These are phyloP conservation scores for Cherax destructor DNA, from an alignment of 1,140 invertebrate species.

Conservation along the genomic window DNA sequence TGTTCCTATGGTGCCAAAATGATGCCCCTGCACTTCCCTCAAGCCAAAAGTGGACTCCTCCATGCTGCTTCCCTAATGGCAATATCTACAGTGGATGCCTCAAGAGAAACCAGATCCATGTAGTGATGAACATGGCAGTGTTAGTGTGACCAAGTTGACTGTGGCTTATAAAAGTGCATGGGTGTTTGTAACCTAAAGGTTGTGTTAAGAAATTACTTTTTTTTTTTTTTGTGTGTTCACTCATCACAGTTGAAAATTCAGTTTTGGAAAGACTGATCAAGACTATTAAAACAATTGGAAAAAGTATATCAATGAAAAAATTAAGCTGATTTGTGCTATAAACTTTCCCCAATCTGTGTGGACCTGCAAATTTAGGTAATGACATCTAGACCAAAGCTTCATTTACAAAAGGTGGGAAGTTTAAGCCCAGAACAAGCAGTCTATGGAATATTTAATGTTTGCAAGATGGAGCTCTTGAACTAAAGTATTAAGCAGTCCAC, in stretches of 20 bases:
- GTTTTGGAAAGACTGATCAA: background rate
- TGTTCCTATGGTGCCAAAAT: slow-evolving; percentile 63
- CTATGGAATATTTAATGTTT: background rate
- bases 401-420: slow-evolving; percentile 64
- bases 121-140: slow-evolving; percentile 22
- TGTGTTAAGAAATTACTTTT: background rate
- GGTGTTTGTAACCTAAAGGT: slow-evolving; percentile 7
- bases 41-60: slow-evolving; percentile 20
- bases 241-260: slow-evolving; percentile 6
- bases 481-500: slow-evolving; percentile 65
- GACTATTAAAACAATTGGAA: background rate
- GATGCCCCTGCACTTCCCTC: slow-evolving; percentile 59
- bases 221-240: slow-evolving; percentile 6
- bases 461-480: slow-evolving; percentile 3
- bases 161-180: background rate
- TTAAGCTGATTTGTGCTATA: background rate
- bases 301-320: background rate
- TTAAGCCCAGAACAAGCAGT: slow-evolving; percentile 22
- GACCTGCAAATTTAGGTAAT: slow-evolving; percentile 47
- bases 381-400: slow-evolving; percentile 62
- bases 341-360: slow-evolving; percentile 49
- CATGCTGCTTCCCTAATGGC: slow-evolving; percentile 21
- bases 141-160: background rate
- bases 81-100: slow-evolving; percentile 5
- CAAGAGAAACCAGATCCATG: slow-evolving; percentile 20